Evolutionary conservation across 2,113 vertebrate genomes (phyloP).

Genomic region (Tachuris rubrigastra): DNA sequence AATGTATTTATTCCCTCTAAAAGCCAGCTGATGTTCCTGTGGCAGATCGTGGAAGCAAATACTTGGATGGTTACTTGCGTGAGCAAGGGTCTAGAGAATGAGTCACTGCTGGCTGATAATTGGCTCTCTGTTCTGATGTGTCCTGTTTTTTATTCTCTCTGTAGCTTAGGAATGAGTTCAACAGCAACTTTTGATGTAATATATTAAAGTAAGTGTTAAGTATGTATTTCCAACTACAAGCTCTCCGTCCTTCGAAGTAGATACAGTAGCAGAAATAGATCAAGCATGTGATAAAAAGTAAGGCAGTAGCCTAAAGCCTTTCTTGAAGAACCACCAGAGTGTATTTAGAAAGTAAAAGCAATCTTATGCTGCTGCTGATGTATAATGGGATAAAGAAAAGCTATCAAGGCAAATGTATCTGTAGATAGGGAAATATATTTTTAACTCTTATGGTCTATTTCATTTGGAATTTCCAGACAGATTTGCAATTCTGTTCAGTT

Average conservation of each 20-base stretch:
- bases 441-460: neutral
- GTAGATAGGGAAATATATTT: slow-evolving; percentile 7
- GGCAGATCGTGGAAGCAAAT: neutral
- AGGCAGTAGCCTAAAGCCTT: slow-evolving; percentile 43
- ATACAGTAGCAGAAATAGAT: slow-evolving; percentile 26
- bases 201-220: neutral
- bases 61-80: neutral
- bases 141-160: neutral
- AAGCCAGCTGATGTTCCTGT: neutral
- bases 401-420: neutral
- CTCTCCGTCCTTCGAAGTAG: neutral
- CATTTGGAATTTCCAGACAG: neutral
- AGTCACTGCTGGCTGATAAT: neutral
- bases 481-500: slow-evolving; percentile 1
- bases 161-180: neutral
- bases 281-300: slow-evolving; percentile 27
- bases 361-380: neutral
- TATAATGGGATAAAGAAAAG: slow-evolving; percentile 31
- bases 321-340: neutral
- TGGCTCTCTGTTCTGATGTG: neutral
- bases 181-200: neutral
- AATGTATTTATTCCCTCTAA: neutral
- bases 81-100: neutral
- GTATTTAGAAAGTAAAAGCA: slow-evolving; percentile 27
- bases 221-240: neutral